Percentiles rank a stretch among this genome's conserved stretches.
phyloP scores from a whole-genome alignment of 2,113 vertebrate genomes.

The Phalacrocorax carbo region DNA sequence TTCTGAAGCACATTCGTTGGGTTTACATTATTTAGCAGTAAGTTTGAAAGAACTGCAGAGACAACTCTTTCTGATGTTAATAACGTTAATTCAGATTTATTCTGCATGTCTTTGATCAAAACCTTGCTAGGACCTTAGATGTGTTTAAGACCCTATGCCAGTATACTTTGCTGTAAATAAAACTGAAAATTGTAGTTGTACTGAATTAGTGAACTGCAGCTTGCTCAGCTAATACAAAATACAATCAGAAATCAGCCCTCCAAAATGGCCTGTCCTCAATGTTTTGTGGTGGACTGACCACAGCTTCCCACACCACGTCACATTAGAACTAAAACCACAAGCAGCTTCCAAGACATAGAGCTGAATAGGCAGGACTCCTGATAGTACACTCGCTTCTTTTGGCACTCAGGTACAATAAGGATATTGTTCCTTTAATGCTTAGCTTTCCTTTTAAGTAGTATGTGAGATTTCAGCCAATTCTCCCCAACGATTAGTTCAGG shows the following conservation, averaged over 20 bases:
- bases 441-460: slow-evolving; percentile 63
- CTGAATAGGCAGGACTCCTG: slow-evolving; percentile 10
- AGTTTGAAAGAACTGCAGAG: neutral
- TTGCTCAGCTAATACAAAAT: neutral
- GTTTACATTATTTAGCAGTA: neutral
- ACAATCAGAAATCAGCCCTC: neutral
- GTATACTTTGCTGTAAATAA: neutral
- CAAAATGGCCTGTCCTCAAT: neutral
- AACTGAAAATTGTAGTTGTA: neutral
- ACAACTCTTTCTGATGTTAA: neutral
- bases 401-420: slow-evolving; percentile 56
- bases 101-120: neutral
- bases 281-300: neutral
- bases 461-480: slow-evolving; percentile 60
- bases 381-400: slow-evolving; percentile 13
- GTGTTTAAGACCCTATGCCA: neutral
- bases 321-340: neutral
- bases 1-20: neutral
- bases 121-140: neutral
- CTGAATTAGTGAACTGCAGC: neutral
- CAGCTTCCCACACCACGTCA: neutral
- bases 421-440: slow-evolving; percentile 64
- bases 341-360: neutral
- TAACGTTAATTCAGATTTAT: neutral
- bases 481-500: slow-evolving; percentile 62